A percentile compares a stretch with the other conserved stretches of the same genome.
Evolutionary conservation across 1,140 invertebrate genomes (phyloP).

Genomic region (Lysiphlebus fabarum): DNA sequence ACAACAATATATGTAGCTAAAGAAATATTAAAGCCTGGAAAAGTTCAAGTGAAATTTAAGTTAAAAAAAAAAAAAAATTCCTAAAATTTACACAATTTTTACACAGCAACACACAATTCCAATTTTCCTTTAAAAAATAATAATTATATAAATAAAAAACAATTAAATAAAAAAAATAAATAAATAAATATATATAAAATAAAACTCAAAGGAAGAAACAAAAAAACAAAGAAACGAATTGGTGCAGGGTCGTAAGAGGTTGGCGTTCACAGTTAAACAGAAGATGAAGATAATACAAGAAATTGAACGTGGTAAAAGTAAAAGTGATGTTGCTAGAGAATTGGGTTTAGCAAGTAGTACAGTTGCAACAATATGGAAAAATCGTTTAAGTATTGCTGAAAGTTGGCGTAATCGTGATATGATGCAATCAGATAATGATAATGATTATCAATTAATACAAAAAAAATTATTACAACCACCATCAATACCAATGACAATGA

Average conservation of each 20-base stretch:
- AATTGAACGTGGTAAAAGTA: slow-evolving; percentile 60
- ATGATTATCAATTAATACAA: slow-evolving; percentile 22
- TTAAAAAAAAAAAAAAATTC: background rate
- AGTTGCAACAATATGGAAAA: slow-evolving; percentile 62
- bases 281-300: slow-evolving; percentile 64
- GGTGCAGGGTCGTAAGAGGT: slow-evolving; percentile 61
- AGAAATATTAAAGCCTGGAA: too few relatives aligned
- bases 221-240: slow-evolving; percentile 25
- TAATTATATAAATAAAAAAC: slow-evolving; percentile 15
- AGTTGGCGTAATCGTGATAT: slow-evolving; percentile 53
- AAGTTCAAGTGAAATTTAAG: too few relatives aligned
- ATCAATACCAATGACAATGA: slow-evolving; percentile 19
- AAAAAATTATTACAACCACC: slow-evolving; percentile 16
- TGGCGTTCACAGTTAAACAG: slow-evolving; percentile 63
- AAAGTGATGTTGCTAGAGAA: slow-evolving; percentile 60
- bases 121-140: slow-evolving; percentile 21
- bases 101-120: slow-evolving; percentile 17
- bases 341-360: slow-evolving; percentile 60
- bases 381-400: slow-evolving; percentile 57
- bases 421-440: slow-evolving; percentile 43
- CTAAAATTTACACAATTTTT: slow-evolving; percentile 20
- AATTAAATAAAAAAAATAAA: slow-evolving; percentile 21
- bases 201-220: slow-evolving; percentile 27
- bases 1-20: too few relatives aligned
- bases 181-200: slow-evolving; percentile 29